Base-by-base conservation (phyloP, 2,797 vertebrate species). In the Momotus momota region DNA sequence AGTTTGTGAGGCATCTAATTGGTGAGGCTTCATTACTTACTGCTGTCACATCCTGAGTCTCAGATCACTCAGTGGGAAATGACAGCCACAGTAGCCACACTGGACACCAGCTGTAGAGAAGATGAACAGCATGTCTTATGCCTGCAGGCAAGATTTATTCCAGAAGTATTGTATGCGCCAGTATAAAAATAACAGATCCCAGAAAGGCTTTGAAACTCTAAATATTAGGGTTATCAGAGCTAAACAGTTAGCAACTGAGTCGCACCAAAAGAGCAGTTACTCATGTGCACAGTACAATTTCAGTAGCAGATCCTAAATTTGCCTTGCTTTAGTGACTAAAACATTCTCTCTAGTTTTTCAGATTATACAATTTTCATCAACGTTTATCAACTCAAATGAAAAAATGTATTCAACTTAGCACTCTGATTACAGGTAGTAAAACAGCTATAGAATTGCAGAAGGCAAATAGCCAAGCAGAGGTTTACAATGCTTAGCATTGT, bases 151-250 rank as follows among this genome's bases (percentile, higher is more conserved):
- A 72, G 78, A 91, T 80, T 92, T 95, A 93, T 66, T 82, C 55
- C 69, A 85, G 26, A 84, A 75, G 55, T 77, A 92, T 82, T 66
- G 35, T 33, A 15, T 82, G 60, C 82, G 69, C 27, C 66, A 81
- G 19, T 55, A 10, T 80, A 92, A 93, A 91, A 96, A 48, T 70
- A 82, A 82, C 3, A 2, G 19, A 82, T 61, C 51, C 27, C 35
- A 92, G 73, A 96, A 88, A 93, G 51, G 16, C 26, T 88, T 58
- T 16, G 10, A 80, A 90, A 93, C n/a, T 70, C n/a, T 94, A 97
- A 95, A 93, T 95, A 94, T 91, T 96, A 87, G 62, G 38, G 66
- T 72, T 82, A 89, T 94, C 84, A 77, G 38, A 92, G 55, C 35
- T 89, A 91, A 96, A 93, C 55, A 82, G 51, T 55, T 91, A 82